Conservation (phyloP, 2,888 invertebrate genomes). For the Neoscelio sp. region DNA sequence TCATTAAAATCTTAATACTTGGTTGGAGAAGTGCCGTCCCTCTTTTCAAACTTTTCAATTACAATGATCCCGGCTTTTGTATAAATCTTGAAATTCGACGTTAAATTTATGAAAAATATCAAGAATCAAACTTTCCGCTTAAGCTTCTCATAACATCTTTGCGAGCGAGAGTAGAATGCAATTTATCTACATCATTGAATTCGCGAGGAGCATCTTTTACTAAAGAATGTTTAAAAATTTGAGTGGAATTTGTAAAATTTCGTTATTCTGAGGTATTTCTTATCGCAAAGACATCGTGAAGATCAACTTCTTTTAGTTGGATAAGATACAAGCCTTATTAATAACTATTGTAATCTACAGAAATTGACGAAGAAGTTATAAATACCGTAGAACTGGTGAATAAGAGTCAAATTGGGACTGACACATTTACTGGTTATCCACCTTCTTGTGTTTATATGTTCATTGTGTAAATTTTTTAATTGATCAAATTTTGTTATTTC, state of each 20-base stretch:
- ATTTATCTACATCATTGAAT: slow-evolving; percentile 22
- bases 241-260: slow-evolving; percentile 3
- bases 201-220: not conserved
- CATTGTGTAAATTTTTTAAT: too few species aligned
- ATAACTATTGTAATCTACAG: too few species aligned
- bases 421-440: too few species aligned
- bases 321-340: too few species aligned
- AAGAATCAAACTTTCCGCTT: slow-evolving; percentile 20
- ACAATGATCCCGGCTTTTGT: slow-evolving; percentile 13
- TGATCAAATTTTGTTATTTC: too few species aligned
- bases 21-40: slow-evolving; percentile 8
- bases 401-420: too few species aligned
- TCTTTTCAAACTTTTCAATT: slow-evolving; percentile 22
- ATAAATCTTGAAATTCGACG: slow-evolving; percentile 24
- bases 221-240: slow-evolving; percentile 1
- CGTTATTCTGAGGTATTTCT: slow-evolving; percentile 2
- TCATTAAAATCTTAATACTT: slow-evolving; percentile 35
- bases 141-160: slow-evolving; percentile 17
- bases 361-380: too few species aligned
- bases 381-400: too few species aligned
- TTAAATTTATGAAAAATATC: slow-evolving; percentile 35
- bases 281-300: not conserved
- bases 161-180: not conserved
- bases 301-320: not conserved
- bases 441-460: too few species aligned